Evolutionary conservation across 1,140 invertebrate genomes (phyloP), one percentile per base, ranked within the genome.

Genomic region (Nylanderia fulva): DNA sequence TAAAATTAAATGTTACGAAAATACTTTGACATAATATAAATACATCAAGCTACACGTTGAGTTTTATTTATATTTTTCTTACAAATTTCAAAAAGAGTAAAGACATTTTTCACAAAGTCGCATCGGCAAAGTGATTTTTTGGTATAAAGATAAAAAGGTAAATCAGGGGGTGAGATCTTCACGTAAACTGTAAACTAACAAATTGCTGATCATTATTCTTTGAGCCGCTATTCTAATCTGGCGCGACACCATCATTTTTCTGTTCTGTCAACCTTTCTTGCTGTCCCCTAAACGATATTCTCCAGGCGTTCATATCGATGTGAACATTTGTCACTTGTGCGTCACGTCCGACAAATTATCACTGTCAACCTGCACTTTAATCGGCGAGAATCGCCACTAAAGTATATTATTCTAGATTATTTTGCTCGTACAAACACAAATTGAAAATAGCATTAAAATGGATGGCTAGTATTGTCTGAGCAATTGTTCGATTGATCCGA

Each of bases 221-320:
- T 60, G 18, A 58, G 77, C 24, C 52, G 77, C 77, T 71, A 72
- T 82, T 58, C 66, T 82, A 82, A 68, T 39, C 39, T 39, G 60
- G 27, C 68, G 21, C 36, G 48, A 36, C 54, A 83, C 58, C 54
- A 68, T 84, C 84, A 80, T 80, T 85, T 80, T 85, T 80, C 77
- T 69, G 52, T 80, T 85, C 84, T 71, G 61, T 83, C 84, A 48
- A 42, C 42, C 69, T 45, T 69, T 85, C 64, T 84, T 69, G 52
- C 77, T 85, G 63, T 83, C 63, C 77, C 52, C 27, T 82, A 58
- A 82, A 82, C 66, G 77, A 60, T 82, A 82, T 82, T 82, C 77
- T 69, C 48, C 68, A 68, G 69, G n/a, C 68, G 84, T 84, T 86
- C 77, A 75, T 88, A 83, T 88, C 71, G 82, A 86, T 84, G 66